Percentiles rank a stretch among this genome's conserved stretches.
These are phyloP conservation scores for Steinernema carpocapsae DNA, from an alignment of 2,888 invertebrate species.

Conservation along the genomic window DNA sequence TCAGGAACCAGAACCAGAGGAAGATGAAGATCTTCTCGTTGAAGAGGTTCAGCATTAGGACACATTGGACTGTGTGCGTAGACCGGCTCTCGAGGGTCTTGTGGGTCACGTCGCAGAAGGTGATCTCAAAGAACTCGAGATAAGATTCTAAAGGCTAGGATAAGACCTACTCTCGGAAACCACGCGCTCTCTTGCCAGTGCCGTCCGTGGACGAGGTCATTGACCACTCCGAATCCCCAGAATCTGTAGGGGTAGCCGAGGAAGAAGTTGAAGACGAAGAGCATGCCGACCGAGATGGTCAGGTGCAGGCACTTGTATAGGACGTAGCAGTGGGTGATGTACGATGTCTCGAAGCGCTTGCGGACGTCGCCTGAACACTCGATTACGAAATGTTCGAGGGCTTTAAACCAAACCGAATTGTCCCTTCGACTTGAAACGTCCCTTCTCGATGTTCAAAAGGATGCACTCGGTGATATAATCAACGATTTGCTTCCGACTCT, in stretches of 20 bases:
- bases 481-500: neutral
- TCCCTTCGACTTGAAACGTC: neutral
- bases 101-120: conserved; percentile 65
- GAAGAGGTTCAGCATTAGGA: conserved; percentile 67
- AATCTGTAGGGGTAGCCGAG: conserved; percentile 53
- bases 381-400: too few species aligned
- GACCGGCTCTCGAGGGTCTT: conserved; percentile 36
- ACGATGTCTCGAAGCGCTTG: neutral
- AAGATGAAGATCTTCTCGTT: conserved; percentile 69
- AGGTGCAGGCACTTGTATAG: conserved; percentile 16
- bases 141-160: neutral
- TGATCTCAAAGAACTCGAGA: conserved; percentile 51
- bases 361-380: conserved; percentile 24
- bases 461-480: neutral
- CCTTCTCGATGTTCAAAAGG: neutral
- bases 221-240: conserved; percentile 69
- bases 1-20: conserved; percentile 67
- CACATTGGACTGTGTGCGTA: conserved; percentile 65
- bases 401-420: neutral
- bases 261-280: conserved; percentile 53
- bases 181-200: conserved; percentile 68
- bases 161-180: conserved; percentile 60
- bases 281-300: neutral
- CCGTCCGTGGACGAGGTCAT: conserved; percentile 63
- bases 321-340: conserved; percentile 18